Evolutionary conservation across 2,113 vertebrate species (phyloP), one percentile per base, ranked within the genome.

Genomic region (Rhinoptilus africanus): DNA sequence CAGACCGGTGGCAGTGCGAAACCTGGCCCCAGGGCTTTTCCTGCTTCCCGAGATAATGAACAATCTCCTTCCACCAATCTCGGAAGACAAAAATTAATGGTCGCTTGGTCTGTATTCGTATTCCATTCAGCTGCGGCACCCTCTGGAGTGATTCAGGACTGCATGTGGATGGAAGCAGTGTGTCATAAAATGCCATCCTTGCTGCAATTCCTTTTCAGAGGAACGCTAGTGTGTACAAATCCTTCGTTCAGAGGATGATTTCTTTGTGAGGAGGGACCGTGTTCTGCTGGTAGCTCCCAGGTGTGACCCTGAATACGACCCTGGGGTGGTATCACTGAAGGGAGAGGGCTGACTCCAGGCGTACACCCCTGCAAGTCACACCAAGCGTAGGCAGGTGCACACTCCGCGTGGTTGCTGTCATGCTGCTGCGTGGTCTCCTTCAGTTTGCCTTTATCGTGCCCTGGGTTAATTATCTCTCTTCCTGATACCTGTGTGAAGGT

Each of bases 71-170:
- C 54, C n/a, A 30, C 26, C 12, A 4, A 0, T 28, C 54, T 53
- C 26, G 37, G 72, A 27, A 41, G 54, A n/a, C 7, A 28, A n/a
- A 39, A 71, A 35, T 21, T 2, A 62, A 34, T 8, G 30, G 7
- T 39, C 10, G 0, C 16, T 32, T 2, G 41, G 15, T 20, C 19
- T 34, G 24, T 32, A 0, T 14, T 27, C 18, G 1, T 8, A 1
- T 27, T 26, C 30, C 53, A 23, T 14, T 39, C 50, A 66, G 50
- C 66, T 18, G 28, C 12, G 50, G 24, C 18, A 32, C 20, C n/a
- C 79, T 50, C n/a, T 3, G 45, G 35, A 54, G 57, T 2, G 45
- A 15, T 4, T 24, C 47, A 14, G 80, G 54, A 34, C 24, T 4
- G 19, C 15, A 0, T 0, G 35, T 41, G 69, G 50, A 24, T 23